Evolutionary conservation across 2,888 invertebrate species (phyloP).

Genomic region (Noctua pronuba): DNA sequence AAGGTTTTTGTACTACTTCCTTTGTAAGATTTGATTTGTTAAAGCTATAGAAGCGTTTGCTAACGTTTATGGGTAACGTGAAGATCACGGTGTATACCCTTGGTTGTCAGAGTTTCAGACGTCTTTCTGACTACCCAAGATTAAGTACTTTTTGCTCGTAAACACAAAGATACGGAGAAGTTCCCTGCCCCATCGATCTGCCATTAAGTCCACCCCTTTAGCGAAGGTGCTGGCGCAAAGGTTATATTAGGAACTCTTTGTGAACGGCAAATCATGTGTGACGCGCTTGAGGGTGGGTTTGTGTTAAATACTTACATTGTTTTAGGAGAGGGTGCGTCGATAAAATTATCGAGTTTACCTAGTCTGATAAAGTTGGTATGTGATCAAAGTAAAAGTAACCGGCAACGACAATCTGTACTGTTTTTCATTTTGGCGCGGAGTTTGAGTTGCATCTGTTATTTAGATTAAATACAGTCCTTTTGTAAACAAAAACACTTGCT

Average conservation of each 20-base stretch:
- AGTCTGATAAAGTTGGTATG: not conserved
- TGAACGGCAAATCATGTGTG: constrained; percentile 52
- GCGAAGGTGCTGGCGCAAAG: not conserved
- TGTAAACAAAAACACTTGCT: no score
- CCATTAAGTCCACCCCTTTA: constrained; percentile 42
- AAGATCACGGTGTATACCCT: no score
- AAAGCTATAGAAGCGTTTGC: no score
- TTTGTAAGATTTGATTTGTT: no score
- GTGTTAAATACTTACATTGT: constrained; percentile 40
- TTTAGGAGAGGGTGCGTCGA: not conserved
- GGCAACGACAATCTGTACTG: no score
- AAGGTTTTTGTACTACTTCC: no score
- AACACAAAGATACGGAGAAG: not conserved
- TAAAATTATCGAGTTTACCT: not conserved
- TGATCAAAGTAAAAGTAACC: not conserved
- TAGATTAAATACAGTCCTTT: no score
- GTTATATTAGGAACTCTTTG: constrained; percentile 39
- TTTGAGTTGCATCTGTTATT: no score
- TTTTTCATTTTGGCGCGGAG: no score
- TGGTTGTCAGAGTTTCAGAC: not conserved
- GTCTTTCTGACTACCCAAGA: not conserved
- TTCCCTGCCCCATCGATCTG: constrained; percentile 17
- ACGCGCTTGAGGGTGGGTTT: not conserved
- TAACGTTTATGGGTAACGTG: no score
- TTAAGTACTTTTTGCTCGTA: not conserved